phyloP scores from a whole-genome alignment of 1,140 invertebrate species.

The Diorhabda carinulata region DNA sequence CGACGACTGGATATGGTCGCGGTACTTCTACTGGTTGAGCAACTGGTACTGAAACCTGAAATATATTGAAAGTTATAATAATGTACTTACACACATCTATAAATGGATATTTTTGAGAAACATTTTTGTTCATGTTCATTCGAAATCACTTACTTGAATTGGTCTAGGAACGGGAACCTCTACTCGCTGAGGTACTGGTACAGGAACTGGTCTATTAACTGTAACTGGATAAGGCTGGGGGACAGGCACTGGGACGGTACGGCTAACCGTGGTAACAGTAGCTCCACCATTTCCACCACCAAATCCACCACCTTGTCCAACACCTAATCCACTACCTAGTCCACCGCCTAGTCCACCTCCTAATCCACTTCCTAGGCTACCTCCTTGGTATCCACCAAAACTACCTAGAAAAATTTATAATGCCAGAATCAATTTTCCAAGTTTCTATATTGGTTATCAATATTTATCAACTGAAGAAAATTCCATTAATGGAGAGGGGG shows the following conservation, averaged over 20 bases:
- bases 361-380: slow-evolving; percentile 14
- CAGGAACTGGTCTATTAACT: slow-evolving; percentile 15
- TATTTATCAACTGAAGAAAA: no score
- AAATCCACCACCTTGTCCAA: slow-evolving; percentile 12
- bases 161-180: slow-evolving; percentile 34
- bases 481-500: no score
- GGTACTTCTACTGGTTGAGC: slow-evolving; percentile 22
- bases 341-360: not conserved
- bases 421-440: no score
- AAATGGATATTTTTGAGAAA: no score
- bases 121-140: no score
- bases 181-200: slow-evolving; percentile 20
- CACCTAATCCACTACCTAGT: slow-evolving; percentile 14
- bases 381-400: slow-evolving; percentile 8
- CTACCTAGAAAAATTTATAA: not conserved
- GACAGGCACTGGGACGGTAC: slow-evolving; percentile 17
- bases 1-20: slow-evolving; percentile 49
- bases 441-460: no score
- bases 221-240: slow-evolving; percentile 17
- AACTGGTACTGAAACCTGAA: slow-evolving; percentile 35
- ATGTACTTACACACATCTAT: no score
- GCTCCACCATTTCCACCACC: slow-evolving; percentile 6
- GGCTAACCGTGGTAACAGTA: slow-evolving; percentile 13
- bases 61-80: no score
- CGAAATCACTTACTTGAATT: slow-evolving; percentile 26